Conservation (phyloP, 2,113 vertebrate species). For the Crotalus horridus region DNA sequence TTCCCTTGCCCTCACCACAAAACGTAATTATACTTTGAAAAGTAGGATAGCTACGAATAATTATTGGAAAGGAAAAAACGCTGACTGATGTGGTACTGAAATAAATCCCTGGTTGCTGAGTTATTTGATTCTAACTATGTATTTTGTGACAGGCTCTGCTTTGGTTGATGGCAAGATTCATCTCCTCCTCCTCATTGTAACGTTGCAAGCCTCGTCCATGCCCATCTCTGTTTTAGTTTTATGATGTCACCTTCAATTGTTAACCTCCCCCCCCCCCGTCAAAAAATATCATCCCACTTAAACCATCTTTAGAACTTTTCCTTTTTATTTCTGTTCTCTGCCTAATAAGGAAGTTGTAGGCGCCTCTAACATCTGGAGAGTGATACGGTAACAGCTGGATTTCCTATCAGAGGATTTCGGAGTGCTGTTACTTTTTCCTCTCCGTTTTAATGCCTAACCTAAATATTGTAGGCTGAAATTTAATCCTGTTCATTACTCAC, state of each 20-base stretch:
- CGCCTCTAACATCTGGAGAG: not conserved
- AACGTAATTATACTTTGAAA: not conserved
- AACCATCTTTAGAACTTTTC: not conserved
- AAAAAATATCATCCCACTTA: not conserved
- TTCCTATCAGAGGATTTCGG: not conserved
- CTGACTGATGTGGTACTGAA: not conserved
- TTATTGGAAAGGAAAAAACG: not conserved
- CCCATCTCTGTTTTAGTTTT: not conserved
- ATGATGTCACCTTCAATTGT: not conserved
- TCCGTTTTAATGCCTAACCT: not conserved
- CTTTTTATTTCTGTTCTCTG: not conserved
- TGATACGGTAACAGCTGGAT: not conserved
- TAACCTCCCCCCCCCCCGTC: not conserved
- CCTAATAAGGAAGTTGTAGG: not conserved
- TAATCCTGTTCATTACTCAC: not conserved
- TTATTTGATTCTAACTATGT: not conserved
- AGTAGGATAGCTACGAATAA: not conserved
- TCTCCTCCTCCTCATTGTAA: too few species aligned
- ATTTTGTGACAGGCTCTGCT: not conserved
- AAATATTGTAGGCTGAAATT: not conserved
- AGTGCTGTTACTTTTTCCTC: not conserved
- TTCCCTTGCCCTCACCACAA: not conserved
- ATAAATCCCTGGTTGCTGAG: not conserved
- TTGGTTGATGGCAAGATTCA: not conserved
- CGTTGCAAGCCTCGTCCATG: not conserved